phyloP scores from a whole-genome alignment of 2,888 invertebrate species.

The Hydroisotoma schaefferi region DNA sequence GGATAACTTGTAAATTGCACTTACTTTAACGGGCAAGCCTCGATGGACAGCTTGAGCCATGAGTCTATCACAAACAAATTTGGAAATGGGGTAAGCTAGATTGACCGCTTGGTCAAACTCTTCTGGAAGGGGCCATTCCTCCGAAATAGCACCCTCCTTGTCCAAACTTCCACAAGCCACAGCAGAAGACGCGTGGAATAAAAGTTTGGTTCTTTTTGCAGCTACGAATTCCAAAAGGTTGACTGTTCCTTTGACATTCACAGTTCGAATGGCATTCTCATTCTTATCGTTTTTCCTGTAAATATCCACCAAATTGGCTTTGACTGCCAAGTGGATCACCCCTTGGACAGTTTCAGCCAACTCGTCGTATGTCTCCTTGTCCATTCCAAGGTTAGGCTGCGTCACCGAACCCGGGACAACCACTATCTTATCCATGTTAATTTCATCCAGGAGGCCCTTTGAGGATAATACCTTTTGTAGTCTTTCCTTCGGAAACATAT shows the following conservation, averaged over 20 bases:
- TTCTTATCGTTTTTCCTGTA: slow-evolving; percentile 13
- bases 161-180: slow-evolving; percentile 9
- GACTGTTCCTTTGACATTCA: slow-evolving; percentile 24
- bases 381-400: slow-evolving; percentile 5
- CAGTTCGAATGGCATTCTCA: slow-evolving; percentile 17
- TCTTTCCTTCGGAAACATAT: slow-evolving; percentile 5
- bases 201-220: slow-evolving; percentile 13
- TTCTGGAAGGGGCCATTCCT: slow-evolving; percentile 21
- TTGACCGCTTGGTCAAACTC: slow-evolving; percentile 19
- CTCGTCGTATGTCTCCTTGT: background rate
- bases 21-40: slow-evolving; percentile 32
- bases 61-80: slow-evolving; percentile 34
- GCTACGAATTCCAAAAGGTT: slow-evolving; percentile 14
- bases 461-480: background rate
- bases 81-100: slow-evolving; percentile 28
- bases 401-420: slow-evolving; percentile 12
- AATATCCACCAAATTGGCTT: slow-evolving; percentile 5
- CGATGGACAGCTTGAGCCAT: slow-evolving; percentile 20
- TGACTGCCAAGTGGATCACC: slow-evolving; percentile 17
- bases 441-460: background rate
- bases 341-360: slow-evolving; percentile 7
- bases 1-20: too few relatives aligned
- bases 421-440: slow-evolving; percentile 13
- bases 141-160: slow-evolving; percentile 14
- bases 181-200: slow-evolving; percentile 17